These are phyloP conservation scores for Psittacula cyanocephala DNA, from an alignment of 2,113 vertebrate species.

Conservation along the genomic window DNA sequence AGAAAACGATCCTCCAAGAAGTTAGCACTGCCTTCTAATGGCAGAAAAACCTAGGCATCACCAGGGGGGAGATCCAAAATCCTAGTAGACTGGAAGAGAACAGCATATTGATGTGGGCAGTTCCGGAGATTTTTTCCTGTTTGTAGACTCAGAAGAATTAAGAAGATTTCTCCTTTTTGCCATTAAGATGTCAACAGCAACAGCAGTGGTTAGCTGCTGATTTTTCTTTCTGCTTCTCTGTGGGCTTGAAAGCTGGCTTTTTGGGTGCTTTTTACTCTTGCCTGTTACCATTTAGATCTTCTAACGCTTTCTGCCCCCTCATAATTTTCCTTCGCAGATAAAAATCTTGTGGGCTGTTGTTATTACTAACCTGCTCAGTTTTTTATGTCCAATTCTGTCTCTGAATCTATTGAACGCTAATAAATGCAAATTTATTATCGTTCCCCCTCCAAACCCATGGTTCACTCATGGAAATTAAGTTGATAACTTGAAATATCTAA, in stretches of 20 bases:
- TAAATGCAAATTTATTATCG: constrained; percentile 56
- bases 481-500: constrained; percentile 37
- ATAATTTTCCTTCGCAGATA: constrained; percentile 18
- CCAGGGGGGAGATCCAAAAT: not conserved
- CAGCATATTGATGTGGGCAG: not conserved
- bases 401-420: constrained; percentile 37
- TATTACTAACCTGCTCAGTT: constrained; percentile 28
- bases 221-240: not conserved
- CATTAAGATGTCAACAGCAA: not conserved
- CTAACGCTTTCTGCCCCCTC: constrained; percentile 20
- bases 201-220: not conserved
- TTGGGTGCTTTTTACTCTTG: constrained; percentile 8
- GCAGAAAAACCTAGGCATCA: not conserved
- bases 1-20: not conserved
- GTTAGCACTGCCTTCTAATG: not conserved
- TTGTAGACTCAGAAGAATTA: not conserved
- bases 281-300: not conserved
- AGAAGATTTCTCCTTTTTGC: not conserved
- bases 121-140: not conserved
- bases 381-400: constrained; percentile 31
- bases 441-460: not conserved
- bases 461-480: constrained; percentile 51
- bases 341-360: constrained; percentile 43
- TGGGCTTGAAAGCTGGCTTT: not conserved
- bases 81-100: not conserved